A percentile compares a stretch with the other conserved stretches of the same genome.
Evolutionary conservation across 2,888 invertebrate genomes (phyloP).

Genomic region (Ecdyonurus torrentis): DNA sequence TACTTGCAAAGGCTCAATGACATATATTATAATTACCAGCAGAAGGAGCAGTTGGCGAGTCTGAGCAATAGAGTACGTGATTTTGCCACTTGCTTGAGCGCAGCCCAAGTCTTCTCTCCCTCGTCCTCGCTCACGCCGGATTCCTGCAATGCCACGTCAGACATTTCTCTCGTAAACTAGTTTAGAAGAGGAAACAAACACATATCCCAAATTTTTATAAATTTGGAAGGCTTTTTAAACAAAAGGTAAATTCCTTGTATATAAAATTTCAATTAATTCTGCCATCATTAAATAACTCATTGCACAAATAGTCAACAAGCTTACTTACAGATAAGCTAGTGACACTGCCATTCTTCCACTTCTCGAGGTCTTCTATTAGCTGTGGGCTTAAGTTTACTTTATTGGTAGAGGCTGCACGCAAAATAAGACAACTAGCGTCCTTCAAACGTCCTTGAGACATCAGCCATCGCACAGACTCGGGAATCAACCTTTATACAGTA

Average conservation of each 20-base stretch:
- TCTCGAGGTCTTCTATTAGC: conserved; percentile 5
- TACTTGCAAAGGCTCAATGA: neutral
- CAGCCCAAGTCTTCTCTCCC: neutral
- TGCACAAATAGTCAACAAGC: no score
- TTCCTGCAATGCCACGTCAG: neutral
- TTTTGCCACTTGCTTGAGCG: conserved; percentile 28
- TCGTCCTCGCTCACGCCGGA: neutral
- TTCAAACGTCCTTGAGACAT: conserved; percentile 6
- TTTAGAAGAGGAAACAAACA: no score
- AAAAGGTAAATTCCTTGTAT: neutral
- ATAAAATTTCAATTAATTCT: neutral
- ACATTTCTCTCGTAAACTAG: no score
- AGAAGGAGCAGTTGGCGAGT: conserved; percentile 48
- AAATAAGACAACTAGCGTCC: neutral
- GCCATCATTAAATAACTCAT: neutral
- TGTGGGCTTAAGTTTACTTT: conserved; percentile 2
- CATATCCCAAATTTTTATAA: no score
- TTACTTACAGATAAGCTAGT: neutral
- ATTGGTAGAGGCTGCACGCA: conserved; percentile 6
- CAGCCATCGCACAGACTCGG: conserved; percentile 8
- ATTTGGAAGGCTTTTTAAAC: neutral
- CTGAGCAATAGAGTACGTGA: conserved; percentile 36
- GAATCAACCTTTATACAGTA: conserved; percentile 8
- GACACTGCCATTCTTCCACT: neutral
- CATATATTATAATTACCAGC: conserved; percentile 33